phyloP scores from a whole-genome alignment of 2,888 invertebrate genomes.

The Nomada fucata region DNA sequence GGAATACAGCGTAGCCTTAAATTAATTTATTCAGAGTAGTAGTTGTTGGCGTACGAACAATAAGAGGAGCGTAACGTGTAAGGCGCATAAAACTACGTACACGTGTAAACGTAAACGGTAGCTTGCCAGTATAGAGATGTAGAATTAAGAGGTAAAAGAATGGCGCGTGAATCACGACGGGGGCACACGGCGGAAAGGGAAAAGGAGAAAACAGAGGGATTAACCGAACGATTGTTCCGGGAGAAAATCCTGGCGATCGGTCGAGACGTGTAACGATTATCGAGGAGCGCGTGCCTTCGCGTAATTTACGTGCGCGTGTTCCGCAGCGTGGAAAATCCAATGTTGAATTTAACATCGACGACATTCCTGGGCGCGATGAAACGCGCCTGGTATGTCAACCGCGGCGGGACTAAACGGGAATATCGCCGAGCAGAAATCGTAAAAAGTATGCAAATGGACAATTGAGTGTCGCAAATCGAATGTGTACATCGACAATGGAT shows the following conservation, averaged over 20 bases:
- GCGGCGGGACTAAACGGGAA: background rate
- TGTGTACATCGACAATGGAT: conserved; percentile 26
- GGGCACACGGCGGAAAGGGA: background rate
- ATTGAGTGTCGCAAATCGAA: background rate
- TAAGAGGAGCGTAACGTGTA: conserved; percentile 40
- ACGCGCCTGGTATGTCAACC: conserved; percentile 16
- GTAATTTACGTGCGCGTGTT: conserved; percentile 52
- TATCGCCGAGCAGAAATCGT: background rate
- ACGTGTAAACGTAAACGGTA: conserved; percentile 63
- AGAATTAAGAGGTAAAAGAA: conserved; percentile 36
- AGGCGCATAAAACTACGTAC: conserved; percentile 1
- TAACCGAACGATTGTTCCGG: conserved; percentile 5
- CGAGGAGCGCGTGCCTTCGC: conserved; percentile 58
- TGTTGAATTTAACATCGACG: conserved; percentile 47
- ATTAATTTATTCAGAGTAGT: conserved; percentile 77
- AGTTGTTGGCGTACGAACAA: conserved; percentile 60
- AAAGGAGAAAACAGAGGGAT: background rate
- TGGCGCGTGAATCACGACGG: conserved; percentile 26
- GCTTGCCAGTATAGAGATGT: conserved; percentile 76
- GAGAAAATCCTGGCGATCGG: conserved; percentile 19
- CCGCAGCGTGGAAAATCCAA: conserved; percentile 52
- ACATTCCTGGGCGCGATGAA: conserved; percentile 9
- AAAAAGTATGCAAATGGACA: background rate
- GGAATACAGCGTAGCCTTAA: conserved; percentile 67
- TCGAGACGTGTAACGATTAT: conserved; percentile 36